A percentile compares a stretch with the other conserved stretches of the same genome.
These are phyloP conservation scores for Arge pagana DNA, from an alignment of 2,888 invertebrate species.

Conservation along the genomic window DNA sequence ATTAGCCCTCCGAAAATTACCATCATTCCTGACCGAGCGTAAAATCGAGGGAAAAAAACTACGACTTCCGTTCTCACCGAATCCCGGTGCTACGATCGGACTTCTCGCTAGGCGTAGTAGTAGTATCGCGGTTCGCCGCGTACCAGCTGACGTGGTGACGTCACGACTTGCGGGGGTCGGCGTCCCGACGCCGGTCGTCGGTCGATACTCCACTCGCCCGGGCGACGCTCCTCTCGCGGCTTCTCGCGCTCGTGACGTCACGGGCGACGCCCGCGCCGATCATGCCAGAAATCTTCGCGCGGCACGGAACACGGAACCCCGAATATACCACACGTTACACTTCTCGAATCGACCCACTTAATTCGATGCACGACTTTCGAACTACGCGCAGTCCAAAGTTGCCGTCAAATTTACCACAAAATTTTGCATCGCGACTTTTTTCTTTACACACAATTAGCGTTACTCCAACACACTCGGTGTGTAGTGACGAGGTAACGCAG, in stretches of 20 bases:
- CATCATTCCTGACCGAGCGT: too few relatives aligned
- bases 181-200: constrained; percentile 48
- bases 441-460: too few relatives aligned
- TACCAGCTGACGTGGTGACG: constrained; percentile 55
- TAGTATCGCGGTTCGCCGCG: constrained; percentile 36
- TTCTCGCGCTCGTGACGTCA: constrained; percentile 36
- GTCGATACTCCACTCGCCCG: constrained; percentile 52
- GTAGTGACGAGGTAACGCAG: too few relatives aligned
- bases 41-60: too few relatives aligned
- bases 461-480: too few relatives aligned
- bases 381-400: too few relatives aligned
- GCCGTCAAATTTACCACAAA: too few relatives aligned
- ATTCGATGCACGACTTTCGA: too few relatives aligned
- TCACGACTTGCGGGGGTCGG: constrained; percentile 51
- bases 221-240: constrained; percentile 44
- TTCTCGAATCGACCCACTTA: constrained; percentile 9
- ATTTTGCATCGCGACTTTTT: too few relatives aligned
- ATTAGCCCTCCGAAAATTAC: too few relatives aligned
- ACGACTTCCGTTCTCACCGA: too few relatives aligned
- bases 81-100: too few relatives aligned
- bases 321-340: constrained; percentile 23
- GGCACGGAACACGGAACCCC: constrained; percentile 16
- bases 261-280: constrained; percentile 33
- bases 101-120: constrained; percentile 20
- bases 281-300: constrained; percentile 16